Evolutionary conservation across 2,113 vertebrate genomes (phyloP), one percentile per base, ranked within the genome.

Genomic region (Dinomys branickii): DNA sequence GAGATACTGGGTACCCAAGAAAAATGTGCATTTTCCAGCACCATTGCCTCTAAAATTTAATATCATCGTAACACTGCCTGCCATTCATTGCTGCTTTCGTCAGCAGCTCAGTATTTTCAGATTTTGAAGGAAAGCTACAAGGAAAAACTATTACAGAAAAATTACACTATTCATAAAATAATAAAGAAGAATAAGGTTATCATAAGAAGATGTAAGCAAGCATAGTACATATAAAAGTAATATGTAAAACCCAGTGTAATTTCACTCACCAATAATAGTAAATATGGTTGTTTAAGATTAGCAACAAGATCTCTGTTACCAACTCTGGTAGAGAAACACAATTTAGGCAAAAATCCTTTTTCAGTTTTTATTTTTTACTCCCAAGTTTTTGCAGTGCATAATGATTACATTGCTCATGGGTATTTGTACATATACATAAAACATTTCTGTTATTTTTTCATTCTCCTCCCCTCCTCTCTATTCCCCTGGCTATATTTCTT

Each of bases 41-140:
- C 63, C n/a, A 95, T 58, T 88, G 84, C 16, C 28, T 85, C 92
- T 96, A 88, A 93, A 94, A 96, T 44, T 90, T 94, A 83, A 97
- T 50, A 67, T 56, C 80, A 56, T 59, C 73, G 14, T 52, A 90
- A 75, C 38, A 6, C 63, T 86, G 47, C 12, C 85, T 94, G 30
- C 16, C 26, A 47, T 47, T 50, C 47, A 69, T 44, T 77, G 81
- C 44, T 91, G 3, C 35, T 88, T 92, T n/a, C 63, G 83, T 61
- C 50, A 85, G 44, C 54, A 77, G n/a, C 16, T 90, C 69, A 95
- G 41, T 84, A 44, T 90, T 95, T 65, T 94, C 71, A 94, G 35
- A 81, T 90, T 94, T 87, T 7, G 28, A 56, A 94, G 41, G 41
- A 17, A 80, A 88, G 44, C 44, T 77, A 77, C 73, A 85, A 91